Percentiles rank a stretch among this genome's conserved stretches.
Evolutionary conservation across 2,888 invertebrate species (phyloP).

Genomic region (Busseola fusca): DNA sequence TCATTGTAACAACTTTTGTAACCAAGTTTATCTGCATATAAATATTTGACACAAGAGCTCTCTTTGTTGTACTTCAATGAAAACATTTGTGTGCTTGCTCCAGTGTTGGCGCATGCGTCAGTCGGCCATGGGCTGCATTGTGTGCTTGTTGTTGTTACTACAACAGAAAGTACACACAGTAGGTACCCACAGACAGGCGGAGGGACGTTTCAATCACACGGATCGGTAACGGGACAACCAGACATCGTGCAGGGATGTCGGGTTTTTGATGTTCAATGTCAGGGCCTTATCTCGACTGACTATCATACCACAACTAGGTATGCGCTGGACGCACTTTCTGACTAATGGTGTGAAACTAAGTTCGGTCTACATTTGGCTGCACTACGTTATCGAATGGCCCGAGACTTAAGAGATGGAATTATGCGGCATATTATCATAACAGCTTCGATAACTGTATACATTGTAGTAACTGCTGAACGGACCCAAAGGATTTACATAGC

Average conservation of each 20-base stretch:
- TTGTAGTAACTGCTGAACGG: slow-evolving; percentile 15
- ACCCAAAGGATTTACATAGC: slow-evolving; percentile 37
- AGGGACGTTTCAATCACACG: slow-evolving; percentile 22
- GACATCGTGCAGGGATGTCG: slow-evolving; percentile 2
- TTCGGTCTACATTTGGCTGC: not conserved
- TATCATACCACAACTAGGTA: not conserved
- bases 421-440: slow-evolving; percentile 50
- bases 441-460: slow-evolving; percentile 36
- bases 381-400: slow-evolving; percentile 10
- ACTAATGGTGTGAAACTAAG: slow-evolving; percentile 15
- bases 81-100: slow-evolving; percentile 13
- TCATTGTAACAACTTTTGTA: too few species aligned
- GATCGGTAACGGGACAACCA: not conserved
- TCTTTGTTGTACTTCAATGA: slow-evolving; percentile 10
- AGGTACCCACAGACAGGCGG: not conserved
- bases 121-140: slow-evolving; percentile 11
- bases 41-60: not conserved
- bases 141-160: slow-evolving; percentile 5
- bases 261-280: not conserved
- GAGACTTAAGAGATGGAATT: slow-evolving; percentile 29
- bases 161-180: not conserved
- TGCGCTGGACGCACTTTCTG: not conserved
- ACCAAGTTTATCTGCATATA: too few species aligned
- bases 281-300: not conserved
- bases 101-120: slow-evolving; percentile 22